Conservation (phyloP, 2,113 vertebrate species). For the Panthera tigris region DNA sequence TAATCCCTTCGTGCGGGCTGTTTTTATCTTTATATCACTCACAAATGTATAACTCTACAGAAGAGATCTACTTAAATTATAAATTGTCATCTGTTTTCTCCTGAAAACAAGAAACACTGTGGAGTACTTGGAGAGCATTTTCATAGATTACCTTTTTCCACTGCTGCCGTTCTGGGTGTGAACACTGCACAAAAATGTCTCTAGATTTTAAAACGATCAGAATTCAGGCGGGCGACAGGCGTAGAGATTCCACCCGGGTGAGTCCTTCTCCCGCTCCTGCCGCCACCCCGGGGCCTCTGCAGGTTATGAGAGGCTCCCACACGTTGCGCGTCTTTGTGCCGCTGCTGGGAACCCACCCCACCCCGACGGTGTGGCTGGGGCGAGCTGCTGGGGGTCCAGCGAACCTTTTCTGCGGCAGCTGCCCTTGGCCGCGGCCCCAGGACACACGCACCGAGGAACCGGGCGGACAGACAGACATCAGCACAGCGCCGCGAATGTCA, state of each 20-base stretch:
- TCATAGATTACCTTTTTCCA: neutral
- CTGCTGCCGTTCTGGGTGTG: neutral
- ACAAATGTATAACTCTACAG: neutral
- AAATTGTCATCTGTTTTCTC: neutral
- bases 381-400: no score
- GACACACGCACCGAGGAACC: rapidly evolving
- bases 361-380: no score
- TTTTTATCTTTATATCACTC: neutral
- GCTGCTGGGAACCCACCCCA: no score
- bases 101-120: neutral
- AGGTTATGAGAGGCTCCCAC: neutral
- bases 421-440: neutral
- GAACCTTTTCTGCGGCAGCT: no score
- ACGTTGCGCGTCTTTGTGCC: no score
- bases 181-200: neutral
- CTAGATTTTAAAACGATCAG: neutral
- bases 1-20: neutral
- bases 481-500: rapidly evolving
- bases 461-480: neutral
- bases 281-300: neutral
- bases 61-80: neutral
- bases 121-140: neutral
- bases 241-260: no score
- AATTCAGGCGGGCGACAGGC: neutral
- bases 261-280: neutral